Base-by-base conservation (phyloP, 2,113 vertebrate genomes). In the Cinclus mexicanus region DNA sequence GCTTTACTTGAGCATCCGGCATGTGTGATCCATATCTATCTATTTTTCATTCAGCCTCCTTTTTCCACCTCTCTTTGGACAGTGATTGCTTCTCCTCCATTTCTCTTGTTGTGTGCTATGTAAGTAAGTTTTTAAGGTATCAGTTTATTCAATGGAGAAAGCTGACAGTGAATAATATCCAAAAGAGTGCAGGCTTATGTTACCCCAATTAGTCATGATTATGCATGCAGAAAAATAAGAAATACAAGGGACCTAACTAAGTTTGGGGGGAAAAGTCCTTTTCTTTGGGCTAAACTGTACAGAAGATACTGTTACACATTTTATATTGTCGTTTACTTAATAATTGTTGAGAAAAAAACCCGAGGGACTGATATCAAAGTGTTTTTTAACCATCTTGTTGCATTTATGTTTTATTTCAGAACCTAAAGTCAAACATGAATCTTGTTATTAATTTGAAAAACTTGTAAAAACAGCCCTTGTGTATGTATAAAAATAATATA, bases 21-120 rank as follows among this genome's bases (percentile, higher is more conserved):
- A 84, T 90, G 31, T 89, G 88, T 83, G 94, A 96, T 95, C 93
- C 71, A 41, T 96, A 96, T 97, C 96, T 93, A 33, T 37, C 76
- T 56, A 74, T 94, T 96, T 96, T 87, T 87, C 71, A 92, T 95
- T 95, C 75, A 87, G 47, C 29, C 37, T 75, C 60, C 57, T 93
- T 83, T 95, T 90, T 93, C 80, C 84, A 87, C 61, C 69, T 78
- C 77, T 86, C 74, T 94, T 64, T 89, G 92, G 92, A 81, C 83
- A 75, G 52, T 81, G 88, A 96, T 94, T 94, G 68, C 90, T 96
- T 96, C 85, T 88, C 82, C 63, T 88, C 80, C 60, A 23, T 92
- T 95, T 81, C 90, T 90, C 92, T 90, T 80, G 72, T 93, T 83
- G 56, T 81, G 56, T 92, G 92, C 92, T 78, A 80, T 67, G 47